A percentile compares a stretch with the other conserved stretches of the same genome.
These are phyloP conservation scores for Cyprinus carpio DNA, from an alignment of 2,113 vertebrate genomes.

Conservation along the genomic window DNA sequence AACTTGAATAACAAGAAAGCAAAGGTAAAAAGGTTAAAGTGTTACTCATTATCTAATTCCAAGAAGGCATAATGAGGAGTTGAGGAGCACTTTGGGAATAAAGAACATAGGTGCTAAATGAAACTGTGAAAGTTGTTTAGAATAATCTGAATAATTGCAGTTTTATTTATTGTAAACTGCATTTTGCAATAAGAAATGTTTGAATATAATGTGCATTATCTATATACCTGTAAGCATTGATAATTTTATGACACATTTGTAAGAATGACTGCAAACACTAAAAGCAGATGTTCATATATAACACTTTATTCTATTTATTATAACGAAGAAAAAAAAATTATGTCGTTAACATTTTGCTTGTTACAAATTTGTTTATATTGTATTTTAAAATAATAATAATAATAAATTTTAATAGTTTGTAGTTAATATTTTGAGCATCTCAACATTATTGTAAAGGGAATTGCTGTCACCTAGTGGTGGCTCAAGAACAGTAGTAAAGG, in stretches of 20 bases:
- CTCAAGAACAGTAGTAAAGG: not conserved
- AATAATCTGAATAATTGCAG: not conserved
- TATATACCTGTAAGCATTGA: not conserved
- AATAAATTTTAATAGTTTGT: too few species aligned
- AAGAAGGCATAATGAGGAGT: conserved; percentile 8
- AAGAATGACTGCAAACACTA: not conserved
- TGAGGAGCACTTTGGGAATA: not conserved
- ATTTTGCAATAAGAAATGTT: not conserved
- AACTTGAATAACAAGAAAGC: not conserved
- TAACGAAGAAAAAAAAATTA: not conserved
- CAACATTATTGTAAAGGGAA: not conserved
- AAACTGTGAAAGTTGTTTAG: not conserved
- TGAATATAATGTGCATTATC: not conserved
- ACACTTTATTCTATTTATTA: not conserved
- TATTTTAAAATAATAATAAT: not conserved
- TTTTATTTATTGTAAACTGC: not conserved
- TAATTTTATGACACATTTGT: not conserved
- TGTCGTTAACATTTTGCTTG: not conserved
- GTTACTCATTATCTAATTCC: not conserved
- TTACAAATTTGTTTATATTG: not conserved
- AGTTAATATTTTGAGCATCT: not conserved
- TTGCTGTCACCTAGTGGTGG: conserved; percentile 32
- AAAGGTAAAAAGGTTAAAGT: conserved; percentile 7
- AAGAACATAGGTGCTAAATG: not conserved
- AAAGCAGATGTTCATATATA: not conserved